These are phyloP conservation scores for Progne subis DNA, from an alignment of 2,113 vertebrate genomes.

Conservation along the genomic window DNA sequence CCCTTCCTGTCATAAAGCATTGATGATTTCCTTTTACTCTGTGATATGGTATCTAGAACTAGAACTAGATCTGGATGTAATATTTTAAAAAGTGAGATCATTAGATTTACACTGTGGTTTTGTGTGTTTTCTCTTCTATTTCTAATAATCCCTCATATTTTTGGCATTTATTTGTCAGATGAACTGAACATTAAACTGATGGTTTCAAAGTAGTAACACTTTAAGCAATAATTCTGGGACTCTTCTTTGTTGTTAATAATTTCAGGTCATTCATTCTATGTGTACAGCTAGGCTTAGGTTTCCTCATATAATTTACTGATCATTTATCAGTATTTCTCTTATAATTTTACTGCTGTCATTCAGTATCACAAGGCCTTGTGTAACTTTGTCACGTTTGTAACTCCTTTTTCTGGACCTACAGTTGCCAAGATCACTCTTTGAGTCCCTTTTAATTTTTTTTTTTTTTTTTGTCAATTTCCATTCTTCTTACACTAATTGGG, in stretches of 20 bases:
- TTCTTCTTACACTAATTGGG: neutral
- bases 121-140: constrained; percentile 8
- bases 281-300: neutral
- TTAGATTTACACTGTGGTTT: neutral
- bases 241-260: neutral
- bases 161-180: neutral
- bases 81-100: neutral
- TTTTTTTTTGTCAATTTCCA: neutral
- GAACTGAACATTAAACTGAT: neutral
- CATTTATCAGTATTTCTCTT: neutral
- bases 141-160: neutral
- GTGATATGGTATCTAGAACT: neutral
- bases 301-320: neutral
- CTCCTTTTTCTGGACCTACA: neutral
- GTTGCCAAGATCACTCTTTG: neutral
- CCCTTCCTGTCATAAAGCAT: neutral
- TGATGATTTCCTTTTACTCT: neutral
- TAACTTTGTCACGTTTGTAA: neutral
- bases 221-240: neutral
- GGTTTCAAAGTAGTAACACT: neutral
- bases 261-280: neutral
- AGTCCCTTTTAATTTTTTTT: neutral
- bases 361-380: neutral
- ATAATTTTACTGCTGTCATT: neutral
- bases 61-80: neutral